Conservation (phyloP, 1,140 invertebrate species). For the Atta cephalotes region DNA sequence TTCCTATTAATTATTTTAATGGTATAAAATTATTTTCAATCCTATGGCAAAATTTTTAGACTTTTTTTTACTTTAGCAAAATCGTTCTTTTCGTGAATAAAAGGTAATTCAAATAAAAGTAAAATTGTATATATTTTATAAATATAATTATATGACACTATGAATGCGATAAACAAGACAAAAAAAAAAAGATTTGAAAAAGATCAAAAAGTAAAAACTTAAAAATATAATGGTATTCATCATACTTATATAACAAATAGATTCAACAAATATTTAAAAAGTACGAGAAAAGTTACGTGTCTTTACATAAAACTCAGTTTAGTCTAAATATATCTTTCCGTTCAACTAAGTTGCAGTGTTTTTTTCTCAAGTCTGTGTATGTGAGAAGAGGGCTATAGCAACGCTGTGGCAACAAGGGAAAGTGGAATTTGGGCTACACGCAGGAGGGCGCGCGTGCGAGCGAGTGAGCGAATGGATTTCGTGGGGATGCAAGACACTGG, state of each 20-base stretch:
- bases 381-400: background rate
- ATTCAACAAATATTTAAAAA: background rate
- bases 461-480: slow-evolving; percentile 33
- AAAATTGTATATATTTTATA: background rate
- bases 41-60: too few relatives aligned
- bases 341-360: background rate
- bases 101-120: too few relatives aligned
- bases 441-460: background rate
- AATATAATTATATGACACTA: background rate
- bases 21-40: too few relatives aligned
- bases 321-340: background rate
- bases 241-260: background rate
- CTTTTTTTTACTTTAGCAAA: too few relatives aligned
- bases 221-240: background rate
- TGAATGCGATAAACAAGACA: background rate
- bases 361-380: background rate
- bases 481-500: slow-evolving; percentile 41
- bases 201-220: background rate
- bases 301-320: background rate
- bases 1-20: too few relatives aligned
- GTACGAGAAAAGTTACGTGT: background rate
- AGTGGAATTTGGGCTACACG: slow-evolving; percentile 46
- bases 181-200: background rate
- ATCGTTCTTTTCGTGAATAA: too few relatives aligned
- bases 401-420: slow-evolving; percentile 51